Conservation (phyloP, 2,113 vertebrate species). For the Brachirus orientalis region DNA sequence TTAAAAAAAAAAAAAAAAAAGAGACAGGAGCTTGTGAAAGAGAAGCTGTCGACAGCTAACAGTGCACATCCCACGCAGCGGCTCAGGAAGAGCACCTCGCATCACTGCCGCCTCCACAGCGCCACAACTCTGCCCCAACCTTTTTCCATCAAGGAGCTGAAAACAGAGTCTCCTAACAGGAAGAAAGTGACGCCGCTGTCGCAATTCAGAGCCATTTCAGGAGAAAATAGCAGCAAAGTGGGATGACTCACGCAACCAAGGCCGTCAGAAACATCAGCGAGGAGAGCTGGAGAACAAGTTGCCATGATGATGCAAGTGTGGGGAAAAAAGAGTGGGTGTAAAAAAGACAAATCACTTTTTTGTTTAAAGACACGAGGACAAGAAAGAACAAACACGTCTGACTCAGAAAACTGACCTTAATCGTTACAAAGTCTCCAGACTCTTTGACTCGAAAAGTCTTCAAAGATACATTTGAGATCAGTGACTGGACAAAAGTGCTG, state of each 20-base stretch:
- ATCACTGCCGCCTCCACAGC: constrained; percentile 24
- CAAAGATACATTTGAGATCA: no score
- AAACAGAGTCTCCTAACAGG: constrained; percentile 27
- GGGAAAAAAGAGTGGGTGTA: constrained; percentile 24
- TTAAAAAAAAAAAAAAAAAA: not conserved
- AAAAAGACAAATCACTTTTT: constrained; percentile 12
- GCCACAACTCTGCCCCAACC: constrained; percentile 26
- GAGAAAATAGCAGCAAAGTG: constrained; percentile 43
- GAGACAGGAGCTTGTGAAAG: constrained; percentile 20
- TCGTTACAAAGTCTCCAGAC: no score
- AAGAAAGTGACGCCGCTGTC: constrained; percentile 30
- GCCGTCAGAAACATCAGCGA: constrained; percentile 52
- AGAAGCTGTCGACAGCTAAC: constrained; percentile 17
- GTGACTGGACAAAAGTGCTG: no score
- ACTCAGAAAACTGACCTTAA: no score
- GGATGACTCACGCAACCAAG: constrained; percentile 57
- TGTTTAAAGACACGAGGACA: no score
- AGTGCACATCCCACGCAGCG: constrained; percentile 29
- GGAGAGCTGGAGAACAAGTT: constrained; percentile 36
- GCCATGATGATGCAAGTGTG: constrained; percentile 49
- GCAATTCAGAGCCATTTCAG: constrained; percentile 56
- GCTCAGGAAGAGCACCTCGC: constrained; percentile 25
- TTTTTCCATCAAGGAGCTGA: constrained; percentile 41
- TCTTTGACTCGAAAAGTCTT: no score
- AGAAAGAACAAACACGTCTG: no score